Conservation (phyloP, 2,797 vertebrate species). For the Geotrypetes seraphini region DNA sequence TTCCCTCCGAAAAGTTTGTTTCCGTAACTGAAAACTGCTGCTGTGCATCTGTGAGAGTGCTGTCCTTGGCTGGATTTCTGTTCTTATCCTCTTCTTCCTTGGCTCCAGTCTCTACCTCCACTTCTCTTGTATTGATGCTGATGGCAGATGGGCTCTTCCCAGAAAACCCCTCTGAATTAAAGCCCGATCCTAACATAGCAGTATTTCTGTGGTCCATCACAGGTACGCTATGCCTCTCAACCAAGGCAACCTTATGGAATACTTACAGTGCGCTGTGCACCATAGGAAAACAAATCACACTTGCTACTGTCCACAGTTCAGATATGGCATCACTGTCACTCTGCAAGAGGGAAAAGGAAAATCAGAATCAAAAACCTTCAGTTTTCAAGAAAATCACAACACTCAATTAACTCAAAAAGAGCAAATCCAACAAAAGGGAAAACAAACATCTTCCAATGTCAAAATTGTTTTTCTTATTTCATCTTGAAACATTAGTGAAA, state of each 20-base stretch:
- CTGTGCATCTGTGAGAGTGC: slow-evolving; percentile 34
- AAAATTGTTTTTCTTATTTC: too few relatives aligned
- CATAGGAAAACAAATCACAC: slow-evolving; percentile 31
- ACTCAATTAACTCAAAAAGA: too few relatives aligned
- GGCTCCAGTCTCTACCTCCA: slow-evolving; percentile 24
- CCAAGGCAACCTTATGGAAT: slow-evolving; percentile 29
- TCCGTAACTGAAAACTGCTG: slow-evolving; percentile 92
- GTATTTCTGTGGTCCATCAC: slow-evolving; percentile 65
- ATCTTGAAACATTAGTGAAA: too few relatives aligned
- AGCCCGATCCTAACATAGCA: slow-evolving; percentile 67
- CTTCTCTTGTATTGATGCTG: slow-evolving; percentile 40
- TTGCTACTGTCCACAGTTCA: slow-evolving; percentile 27
- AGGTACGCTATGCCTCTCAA: slow-evolving; percentile 34
- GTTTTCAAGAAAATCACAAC: too few relatives aligned
- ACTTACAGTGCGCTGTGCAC: slow-evolving; percentile 31
- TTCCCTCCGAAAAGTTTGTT: slow-evolving; percentile 81
- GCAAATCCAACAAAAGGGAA: too few relatives aligned
- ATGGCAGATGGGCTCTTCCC: slow-evolving; percentile 48
- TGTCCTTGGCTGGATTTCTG: slow-evolving; percentile 23
- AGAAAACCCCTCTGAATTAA: slow-evolving; percentile 58
- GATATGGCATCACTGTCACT: slow-evolving; percentile 48
- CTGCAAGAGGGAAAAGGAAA: not conserved
- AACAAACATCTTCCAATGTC: too few relatives aligned
- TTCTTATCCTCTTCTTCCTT: slow-evolving; percentile 44
- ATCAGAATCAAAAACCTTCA: too few relatives aligned